phyloP scores from a whole-genome alignment of 2,113 vertebrate genomes.

The Cranoglanis bouderius region DNA sequence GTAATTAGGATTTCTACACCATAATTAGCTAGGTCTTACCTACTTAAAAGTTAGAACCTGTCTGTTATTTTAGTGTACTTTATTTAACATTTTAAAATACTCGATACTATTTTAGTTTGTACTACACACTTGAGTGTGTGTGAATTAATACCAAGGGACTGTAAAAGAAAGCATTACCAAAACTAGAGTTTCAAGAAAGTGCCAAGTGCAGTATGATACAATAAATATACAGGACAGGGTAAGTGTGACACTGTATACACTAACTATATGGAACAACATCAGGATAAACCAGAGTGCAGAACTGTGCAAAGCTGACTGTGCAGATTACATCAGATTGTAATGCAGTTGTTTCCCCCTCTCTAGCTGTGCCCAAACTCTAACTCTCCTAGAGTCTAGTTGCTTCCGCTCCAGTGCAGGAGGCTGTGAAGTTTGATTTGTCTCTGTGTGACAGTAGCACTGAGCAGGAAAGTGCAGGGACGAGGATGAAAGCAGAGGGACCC shows the following conservation, averaged over 20 bases:
- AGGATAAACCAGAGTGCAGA: slow-evolving; percentile 3
- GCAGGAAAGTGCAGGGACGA: slow-evolving; percentile 13
- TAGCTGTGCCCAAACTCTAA: background rate
- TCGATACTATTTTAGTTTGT: background rate
- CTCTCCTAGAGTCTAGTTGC: background rate
- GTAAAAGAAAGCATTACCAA: background rate
- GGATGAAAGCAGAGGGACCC: slow-evolving; percentile 17
- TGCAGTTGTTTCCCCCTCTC: background rate
- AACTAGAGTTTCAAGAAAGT: background rate
- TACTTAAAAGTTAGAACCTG: background rate
- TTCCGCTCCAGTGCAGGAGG: slow-evolving; percentile 19
- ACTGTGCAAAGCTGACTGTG: slow-evolving; percentile 9
- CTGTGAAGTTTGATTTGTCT: slow-evolving; percentile 31
- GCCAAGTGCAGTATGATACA: background rate
- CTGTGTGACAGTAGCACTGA: slow-evolving; percentile 8
- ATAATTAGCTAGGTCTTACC: background rate
- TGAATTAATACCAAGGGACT: background rate
- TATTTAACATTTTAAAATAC: background rate
- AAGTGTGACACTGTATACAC: background rate
- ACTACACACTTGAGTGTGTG: background rate
- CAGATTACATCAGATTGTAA: slow-evolving; percentile 14
- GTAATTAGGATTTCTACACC: background rate
- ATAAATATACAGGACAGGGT: background rate
- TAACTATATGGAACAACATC: background rate
- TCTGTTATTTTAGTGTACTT: background rate